These are phyloP conservation scores for Loxodonta africana DNA, from an alignment of 2,113 vertebrate genomes.

Conservation along the genomic window DNA sequence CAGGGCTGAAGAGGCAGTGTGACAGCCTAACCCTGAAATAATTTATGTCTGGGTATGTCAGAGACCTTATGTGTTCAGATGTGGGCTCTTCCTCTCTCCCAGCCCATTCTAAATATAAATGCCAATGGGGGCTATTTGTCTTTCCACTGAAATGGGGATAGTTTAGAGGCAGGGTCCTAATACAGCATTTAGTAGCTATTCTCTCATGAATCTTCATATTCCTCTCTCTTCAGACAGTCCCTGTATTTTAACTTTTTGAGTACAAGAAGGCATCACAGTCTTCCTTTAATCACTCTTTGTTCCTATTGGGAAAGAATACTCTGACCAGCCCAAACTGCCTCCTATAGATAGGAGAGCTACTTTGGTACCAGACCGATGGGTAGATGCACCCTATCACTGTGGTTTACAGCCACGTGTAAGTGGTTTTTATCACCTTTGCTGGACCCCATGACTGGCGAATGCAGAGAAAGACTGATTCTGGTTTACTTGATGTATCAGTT, in stretches of 20 bases:
- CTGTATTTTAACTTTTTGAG: constrained; percentile 51
- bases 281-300: constrained; percentile 28
- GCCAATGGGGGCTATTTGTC: constrained; percentile 53
- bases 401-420: neutral
- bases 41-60: constrained; percentile 73
- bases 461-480: neutral
- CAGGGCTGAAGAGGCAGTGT: constrained; percentile 63
- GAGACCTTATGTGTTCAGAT: constrained; percentile 69
- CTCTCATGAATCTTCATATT: constrained; percentile 33
- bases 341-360: neutral
- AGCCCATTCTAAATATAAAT: constrained; percentile 57
- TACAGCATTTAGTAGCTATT: constrained; percentile 74
- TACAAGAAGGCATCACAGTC: neutral
- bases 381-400: neutral
- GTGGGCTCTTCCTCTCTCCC: constrained; percentile 47
- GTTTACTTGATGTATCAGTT: neutral
- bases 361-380: neutral
- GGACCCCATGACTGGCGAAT: neutral
- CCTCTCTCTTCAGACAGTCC: constrained; percentile 53
- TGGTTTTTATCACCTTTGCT: neutral
- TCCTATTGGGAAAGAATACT: neutral
- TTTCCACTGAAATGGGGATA: constrained; percentile 51
- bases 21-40: constrained; percentile 75
- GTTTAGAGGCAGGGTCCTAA: constrained; percentile 71
- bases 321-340: neutral